Conservation (phyloP, 2,888 invertebrate genomes). For the Arrhopalites spinosus region DNA sequence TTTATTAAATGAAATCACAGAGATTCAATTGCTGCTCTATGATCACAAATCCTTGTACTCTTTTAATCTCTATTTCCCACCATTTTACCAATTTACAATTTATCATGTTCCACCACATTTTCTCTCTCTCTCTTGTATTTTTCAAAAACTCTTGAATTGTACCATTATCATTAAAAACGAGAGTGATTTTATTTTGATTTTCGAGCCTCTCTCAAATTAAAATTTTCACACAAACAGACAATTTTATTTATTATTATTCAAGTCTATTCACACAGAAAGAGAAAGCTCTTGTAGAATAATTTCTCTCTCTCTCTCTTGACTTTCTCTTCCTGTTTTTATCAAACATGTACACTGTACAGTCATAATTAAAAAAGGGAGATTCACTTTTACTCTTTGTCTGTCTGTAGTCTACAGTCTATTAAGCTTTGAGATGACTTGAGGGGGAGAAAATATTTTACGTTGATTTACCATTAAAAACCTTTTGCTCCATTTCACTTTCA, state of each 20-base stretch:
- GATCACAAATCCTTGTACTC: not conserved
- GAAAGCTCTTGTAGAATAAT: not conserved
- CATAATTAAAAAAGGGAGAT: not conserved
- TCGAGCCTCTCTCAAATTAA: too few species aligned
- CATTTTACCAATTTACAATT: not conserved
- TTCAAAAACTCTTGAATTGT: too few species aligned
- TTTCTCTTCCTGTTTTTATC: not conserved
- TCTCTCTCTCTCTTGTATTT: too few species aligned
- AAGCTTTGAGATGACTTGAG: not conserved
- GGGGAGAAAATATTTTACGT: not conserved
- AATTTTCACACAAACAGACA: too few species aligned
- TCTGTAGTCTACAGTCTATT: conserved; percentile 4
- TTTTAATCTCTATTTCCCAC: too few species aligned
- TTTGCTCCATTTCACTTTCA: not conserved
- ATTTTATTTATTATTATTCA: too few species aligned
- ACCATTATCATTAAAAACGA: too few species aligned
- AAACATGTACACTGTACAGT: not conserved
- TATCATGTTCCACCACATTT: not conserved
- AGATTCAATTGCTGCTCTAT: too few species aligned
- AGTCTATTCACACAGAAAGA: too few species aligned
- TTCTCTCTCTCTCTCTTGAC: not conserved
- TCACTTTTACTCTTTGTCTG: not conserved
- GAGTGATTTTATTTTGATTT: too few species aligned
- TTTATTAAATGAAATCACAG: too few species aligned
- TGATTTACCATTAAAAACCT: not conserved